Evolutionary conservation across 2,113 vertebrate species (phyloP), one percentile per base, ranked within the genome.

Genomic region (Synodontis membranacea): DNA sequence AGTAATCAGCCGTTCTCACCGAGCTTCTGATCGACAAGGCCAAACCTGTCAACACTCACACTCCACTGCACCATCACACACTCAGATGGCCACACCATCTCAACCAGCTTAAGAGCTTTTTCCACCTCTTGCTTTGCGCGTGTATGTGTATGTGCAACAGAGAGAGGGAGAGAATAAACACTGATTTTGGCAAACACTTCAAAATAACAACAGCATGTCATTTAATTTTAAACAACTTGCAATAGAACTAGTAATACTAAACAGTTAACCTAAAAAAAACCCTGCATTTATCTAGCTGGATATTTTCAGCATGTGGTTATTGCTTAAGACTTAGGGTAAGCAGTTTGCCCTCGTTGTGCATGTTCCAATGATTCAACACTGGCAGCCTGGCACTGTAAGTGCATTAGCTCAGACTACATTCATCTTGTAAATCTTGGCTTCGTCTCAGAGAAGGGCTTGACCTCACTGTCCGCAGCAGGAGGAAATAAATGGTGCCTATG

Each of bases 51-150:
- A 94, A 85, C 93, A 94, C 93, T 95, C 93, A 25, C 90, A 89
- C 90, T 87, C 88, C 93, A 93, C 91, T 90, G 88, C 85, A 72
- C 86, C 83, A 88, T 85, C 15, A 88, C 83, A 91, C 90, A 84
- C 92, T 92, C 89, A 90, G 88, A 92, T 90, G 62, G 88, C 92
- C 91, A 82, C 89, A 92, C 91, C 90, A 89, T 91, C 88, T 78
- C 92, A 93, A 94, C 94, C 93, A 87, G 84, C 89, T 93, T 89
- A 93, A 94, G 93, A 94, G 92, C 83, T 91, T 93, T 93, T 94
- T 93, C 92, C 93, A 94, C 92, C 91, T 93, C 84, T 84, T 68
- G 89, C 80, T 91, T 42, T 88, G 84, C 91, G 85, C 84, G 88
- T 86, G 66, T 81, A 28, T 87, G 75, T 86, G 75, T 86, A 62